Evolutionary conservation across 2,888 invertebrate genomes (phyloP), one percentile per base, ranked within the genome.

Genomic region (Drosophila dives): DNA sequence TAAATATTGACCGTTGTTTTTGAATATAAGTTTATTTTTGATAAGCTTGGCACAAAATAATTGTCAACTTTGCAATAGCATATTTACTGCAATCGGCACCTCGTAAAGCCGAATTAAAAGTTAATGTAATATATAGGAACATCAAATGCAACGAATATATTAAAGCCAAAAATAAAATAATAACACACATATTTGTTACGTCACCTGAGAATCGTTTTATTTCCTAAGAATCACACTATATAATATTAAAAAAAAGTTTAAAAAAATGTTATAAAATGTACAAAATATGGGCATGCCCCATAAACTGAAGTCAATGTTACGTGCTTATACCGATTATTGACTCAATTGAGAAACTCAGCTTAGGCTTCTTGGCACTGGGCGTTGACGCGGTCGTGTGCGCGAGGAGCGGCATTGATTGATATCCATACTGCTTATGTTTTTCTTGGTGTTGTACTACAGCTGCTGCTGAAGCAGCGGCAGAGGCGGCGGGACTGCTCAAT

Each of bases 281-380:
- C 67, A 73, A 54, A 17, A 32, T 42, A 11, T 3, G 26, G 29
- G 11, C 33, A 45, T 32, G 12, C 2, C 2, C 45, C 10, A 20
- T n/a, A 10, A n/a, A 12, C 4, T 23, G 34, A 54, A 23, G 8
- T 29, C 12, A 29, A 17, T 7, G 29, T 65, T 79, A 91, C 66
- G 78, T 84, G 58, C 94, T 94, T 38, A 94, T 94, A n/a, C 95
- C 95, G 76, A 95, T 95, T 72, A 96, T 95, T n/a, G 95, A 95
- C 89, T 95, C 95, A n/a, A 95, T 95, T 15, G 95, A 95, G 91
- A 92, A 92, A 56, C 91, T 92, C 60, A 92, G 65, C 73, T 92
- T 92, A 36, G 91, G 91, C 73, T 91, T 89, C 76, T 82, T 85
- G 33, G 56, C 81, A 12, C 61, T 68, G 64, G 62, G 55, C 55